Percentiles rank a stretch among this genome's conserved stretches.
These are phyloP conservation scores for Diarsia mendica DNA, from an alignment of 2,888 invertebrate genomes.

Conservation along the genomic window DNA sequence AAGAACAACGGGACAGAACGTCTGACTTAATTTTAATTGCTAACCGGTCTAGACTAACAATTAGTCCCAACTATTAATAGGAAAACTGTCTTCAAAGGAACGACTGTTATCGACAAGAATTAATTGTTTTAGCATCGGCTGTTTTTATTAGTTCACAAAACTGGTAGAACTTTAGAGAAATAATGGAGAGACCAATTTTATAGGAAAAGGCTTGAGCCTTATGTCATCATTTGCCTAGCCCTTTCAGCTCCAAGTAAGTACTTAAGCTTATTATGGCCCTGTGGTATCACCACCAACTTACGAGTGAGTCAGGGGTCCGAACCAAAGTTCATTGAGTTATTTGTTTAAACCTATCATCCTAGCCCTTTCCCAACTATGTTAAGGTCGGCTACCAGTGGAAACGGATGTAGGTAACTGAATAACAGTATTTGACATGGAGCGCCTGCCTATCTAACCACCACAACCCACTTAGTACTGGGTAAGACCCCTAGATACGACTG, in stretches of 20 bases:
- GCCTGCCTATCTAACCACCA: background rate
- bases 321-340: no score
- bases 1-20: constrained; percentile 10
- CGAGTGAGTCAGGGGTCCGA: no score
- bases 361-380: background rate
- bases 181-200: background rate
- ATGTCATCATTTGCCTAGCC: background rate
- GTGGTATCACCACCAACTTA: no score
- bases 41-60: constrained; percentile 46
- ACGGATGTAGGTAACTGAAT: background rate
- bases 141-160: constrained; percentile 13
- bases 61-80: constrained; percentile 43
- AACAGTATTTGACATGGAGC: background rate
- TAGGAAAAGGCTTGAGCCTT: background rate
- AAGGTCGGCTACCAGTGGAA: background rate
- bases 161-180: background rate
- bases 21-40: constrained; percentile 22
- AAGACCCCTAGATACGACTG: background rate
- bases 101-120: constrained; percentile 47
- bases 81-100: constrained; percentile 29
- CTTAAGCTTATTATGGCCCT: no score
- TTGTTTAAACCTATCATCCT: no score
- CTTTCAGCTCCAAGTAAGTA: no score
- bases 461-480: background rate
- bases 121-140: constrained; percentile 18